Evolutionary conservation across 2,797 vertebrate genomes (phyloP), one percentile per base, ranked within the genome.

Genomic region (Mallotus villosus): DNA sequence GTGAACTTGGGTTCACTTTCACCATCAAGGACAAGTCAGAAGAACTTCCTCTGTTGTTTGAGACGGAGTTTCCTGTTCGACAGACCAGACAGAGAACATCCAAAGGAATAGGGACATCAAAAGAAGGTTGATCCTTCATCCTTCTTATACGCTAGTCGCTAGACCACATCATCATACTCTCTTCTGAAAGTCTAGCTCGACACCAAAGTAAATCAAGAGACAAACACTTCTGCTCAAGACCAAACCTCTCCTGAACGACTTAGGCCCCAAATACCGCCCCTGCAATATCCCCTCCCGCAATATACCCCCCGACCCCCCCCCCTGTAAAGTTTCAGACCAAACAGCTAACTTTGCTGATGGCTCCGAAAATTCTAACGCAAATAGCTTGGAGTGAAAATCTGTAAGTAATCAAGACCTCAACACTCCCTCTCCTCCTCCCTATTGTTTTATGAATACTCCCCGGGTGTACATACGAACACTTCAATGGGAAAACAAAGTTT

Each of bases 381-480:
- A 85, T 63, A 73, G 72, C 79, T 85, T 73, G 78, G 22, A 80
- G 75, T 73, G 73, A 73, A 70, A 82, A 83, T 87, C 84, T 88
- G 87, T 81, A 68, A 76, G 76, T 79, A 86, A 89, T 89, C 81
- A 84, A 74, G 68, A 74, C 25, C 24, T 59, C 41, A 67, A 76
- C 69, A 21, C 58, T 74, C 69, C 82, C 72, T 78, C 57, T 67
- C 65, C 29, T 49, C 51, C 19, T 7, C 46, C 17, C 65, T 53
- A 53, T 53, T 27, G 65, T 32, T 53, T 53, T 19, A 51, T 27
- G 53, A 12, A 22, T 25, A 27, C 64, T 67, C 46, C 24, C 46
- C 25, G 22, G 46, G 65, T 53, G 24, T 67, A 53, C 17, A 67
- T 53, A n/a, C 49, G 29, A 46, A 67, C 7, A 29, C 46, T 27